Evolutionary conservation across 2,888 invertebrate genomes (phyloP).

Genomic region (Gandaritis pyraliata): DNA sequence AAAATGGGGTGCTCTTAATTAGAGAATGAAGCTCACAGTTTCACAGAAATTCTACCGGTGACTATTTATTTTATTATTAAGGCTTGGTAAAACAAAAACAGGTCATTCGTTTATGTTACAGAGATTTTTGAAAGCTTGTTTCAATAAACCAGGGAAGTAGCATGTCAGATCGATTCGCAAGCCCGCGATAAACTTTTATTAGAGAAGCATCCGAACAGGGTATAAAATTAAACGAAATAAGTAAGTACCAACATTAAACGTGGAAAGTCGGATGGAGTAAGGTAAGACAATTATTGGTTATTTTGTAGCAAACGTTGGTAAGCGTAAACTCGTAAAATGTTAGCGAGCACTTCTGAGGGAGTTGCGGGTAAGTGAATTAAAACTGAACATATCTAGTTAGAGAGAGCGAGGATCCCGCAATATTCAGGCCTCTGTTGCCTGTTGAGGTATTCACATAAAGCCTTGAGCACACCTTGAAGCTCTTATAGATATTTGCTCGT

Average conservation of each 20-base stretch:
- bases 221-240: constrained; percentile 50
- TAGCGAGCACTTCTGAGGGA: constrained; percentile 40
- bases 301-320: constrained; percentile 51
- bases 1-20: no score
- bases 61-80: no score
- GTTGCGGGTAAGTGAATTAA: constrained; percentile 58
- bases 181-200: constrained; percentile 44
- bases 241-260: constrained; percentile 49
- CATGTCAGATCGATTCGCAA: constrained; percentile 6
- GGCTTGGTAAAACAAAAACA: no score
- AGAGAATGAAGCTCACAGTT: no score
- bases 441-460: constrained; percentile 13
- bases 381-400: constrained; percentile 39
- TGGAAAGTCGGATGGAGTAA: constrained; percentile 43
- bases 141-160: no score
- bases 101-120: no score
- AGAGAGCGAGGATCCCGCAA: constrained; percentile 23
- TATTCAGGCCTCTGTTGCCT: constrained; percentile 20
- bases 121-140: no score
- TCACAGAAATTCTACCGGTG: no score
- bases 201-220: constrained; percentile 40
- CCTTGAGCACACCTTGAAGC: constrained; percentile 6
- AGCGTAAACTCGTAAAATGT: constrained; percentile 54
- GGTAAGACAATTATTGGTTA: constrained; percentile 54
- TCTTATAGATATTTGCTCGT: not conserved